Percentiles rank a stretch among this genome's conserved stretches.
These are phyloP conservation scores for Lordiphosa mommai DNA, from an alignment of 1,140 invertebrate species.

Conservation along the genomic window DNA sequence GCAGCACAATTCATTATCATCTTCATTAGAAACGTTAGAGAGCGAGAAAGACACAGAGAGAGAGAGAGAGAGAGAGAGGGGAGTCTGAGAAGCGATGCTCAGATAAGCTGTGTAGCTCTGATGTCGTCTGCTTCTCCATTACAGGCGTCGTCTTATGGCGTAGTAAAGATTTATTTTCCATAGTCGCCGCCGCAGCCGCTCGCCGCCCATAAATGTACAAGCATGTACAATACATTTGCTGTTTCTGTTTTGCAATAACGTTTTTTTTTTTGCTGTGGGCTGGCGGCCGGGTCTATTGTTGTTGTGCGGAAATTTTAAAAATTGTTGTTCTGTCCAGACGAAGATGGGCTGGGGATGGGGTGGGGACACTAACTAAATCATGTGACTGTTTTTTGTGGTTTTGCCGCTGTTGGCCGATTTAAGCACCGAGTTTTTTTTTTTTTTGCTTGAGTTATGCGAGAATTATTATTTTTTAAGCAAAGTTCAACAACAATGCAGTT, in stretches of 20 bases:
- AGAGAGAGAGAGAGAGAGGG: conserved; percentile 6
- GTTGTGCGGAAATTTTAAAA: conserved; percentile 52
- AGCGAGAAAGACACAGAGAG: neutral
- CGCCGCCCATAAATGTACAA: conserved; percentile 39
- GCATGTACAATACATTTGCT: conserved; percentile 12
- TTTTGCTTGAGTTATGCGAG: conserved; percentile 52
- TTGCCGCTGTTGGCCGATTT: neutral
- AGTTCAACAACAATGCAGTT: conserved; percentile 64
- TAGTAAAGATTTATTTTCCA: conserved; percentile 77
- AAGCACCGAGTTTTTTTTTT: conserved; percentile 5
- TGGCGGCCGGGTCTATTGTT: conserved; percentile 7
- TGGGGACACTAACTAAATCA: conserved; percentile 53
- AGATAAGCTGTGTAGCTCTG: conserved; percentile 68
- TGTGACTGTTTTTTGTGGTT: conserved; percentile 58
- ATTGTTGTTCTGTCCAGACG: conserved; percentile 5
- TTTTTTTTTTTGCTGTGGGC: conserved; percentile 16
- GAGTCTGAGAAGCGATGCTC: neutral
- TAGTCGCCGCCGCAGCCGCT: conserved; percentile 28
- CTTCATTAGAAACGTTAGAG: conserved; percentile 56
- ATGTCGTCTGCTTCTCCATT: conserved; percentile 60
- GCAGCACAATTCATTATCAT: conserved; percentile 66
- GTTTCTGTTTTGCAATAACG: conserved; percentile 52
- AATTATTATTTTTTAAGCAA: conserved; percentile 58
- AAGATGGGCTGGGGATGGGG: conserved; percentile 13
- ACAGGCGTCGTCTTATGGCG: conserved; percentile 66